Conservation (phyloP, 2,797 vertebrate species). For the Acanthurus leucopareius region DNA sequence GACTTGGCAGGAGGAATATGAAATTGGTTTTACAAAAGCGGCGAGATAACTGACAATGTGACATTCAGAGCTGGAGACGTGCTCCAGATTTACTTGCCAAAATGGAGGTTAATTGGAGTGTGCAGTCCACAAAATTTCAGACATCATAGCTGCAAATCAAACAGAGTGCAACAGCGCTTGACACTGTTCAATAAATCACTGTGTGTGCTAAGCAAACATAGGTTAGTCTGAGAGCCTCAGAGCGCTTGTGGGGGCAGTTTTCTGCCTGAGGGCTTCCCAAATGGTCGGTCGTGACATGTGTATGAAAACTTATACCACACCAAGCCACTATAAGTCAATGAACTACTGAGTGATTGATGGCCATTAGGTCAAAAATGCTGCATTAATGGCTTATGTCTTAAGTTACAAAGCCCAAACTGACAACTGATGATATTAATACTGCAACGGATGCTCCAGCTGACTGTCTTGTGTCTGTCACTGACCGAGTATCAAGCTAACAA, state of each 20-base stretch:
- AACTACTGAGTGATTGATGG: constrained; percentile 30
- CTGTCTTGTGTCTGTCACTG: constrained; percentile 46
- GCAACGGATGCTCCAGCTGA: constrained; percentile 44
- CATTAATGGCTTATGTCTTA: constrained; percentile 47
- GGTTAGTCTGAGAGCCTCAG: constrained; percentile 16
- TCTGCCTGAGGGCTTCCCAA: constrained; percentile 3
- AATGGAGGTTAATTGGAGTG: constrained; percentile 29
- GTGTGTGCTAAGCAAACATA: constrained; percentile 35
- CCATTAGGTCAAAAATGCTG: constrained; percentile 40
- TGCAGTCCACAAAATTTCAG: constrained; percentile 22
- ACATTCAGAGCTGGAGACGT: constrained; percentile 51
- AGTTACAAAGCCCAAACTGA: constrained; percentile 37
- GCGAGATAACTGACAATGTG: constrained; percentile 42
- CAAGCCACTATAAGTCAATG: constrained; percentile 36
- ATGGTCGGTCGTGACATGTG: constrained; percentile 31
- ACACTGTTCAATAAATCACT: constrained; percentile 44
- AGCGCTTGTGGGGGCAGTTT: constrained; percentile 3
- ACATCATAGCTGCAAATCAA: constrained; percentile 42
- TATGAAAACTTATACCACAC: constrained; percentile 9
- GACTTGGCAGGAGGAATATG: constrained; percentile 35
- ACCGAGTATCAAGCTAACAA: constrained; percentile 46
- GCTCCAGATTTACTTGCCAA: constrained; percentile 45
- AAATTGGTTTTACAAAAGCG: constrained; percentile 30
- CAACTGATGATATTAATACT: constrained; percentile 41
- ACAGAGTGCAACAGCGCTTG: constrained; percentile 28